A percentile compares a stretch with the other conserved stretches of the same genome.
Conservation (phyloP, 2,888 invertebrate species). For the Tortricodes alternella region DNA sequence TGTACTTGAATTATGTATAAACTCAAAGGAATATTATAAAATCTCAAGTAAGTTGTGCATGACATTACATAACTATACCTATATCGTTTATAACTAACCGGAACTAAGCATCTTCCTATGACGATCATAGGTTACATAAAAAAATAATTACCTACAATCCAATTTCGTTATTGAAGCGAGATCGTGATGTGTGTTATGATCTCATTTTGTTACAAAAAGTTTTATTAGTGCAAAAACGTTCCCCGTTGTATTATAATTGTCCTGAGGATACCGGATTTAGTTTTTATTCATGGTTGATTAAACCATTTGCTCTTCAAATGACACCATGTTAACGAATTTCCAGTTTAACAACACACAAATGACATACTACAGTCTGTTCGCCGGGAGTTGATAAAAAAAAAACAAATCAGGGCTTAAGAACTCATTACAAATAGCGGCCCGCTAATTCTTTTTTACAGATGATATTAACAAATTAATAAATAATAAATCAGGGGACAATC, state of each 20-base stretch:
- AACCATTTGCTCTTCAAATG: slow-evolving; percentile 42
- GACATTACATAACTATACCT: not conserved
- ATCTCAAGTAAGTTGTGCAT: not conserved
- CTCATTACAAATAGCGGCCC: too few species aligned
- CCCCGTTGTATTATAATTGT: slow-evolving; percentile 44
- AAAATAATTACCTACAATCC: slow-evolving; percentile 36
- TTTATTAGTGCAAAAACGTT: slow-evolving; percentile 63
- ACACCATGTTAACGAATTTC: not conserved
- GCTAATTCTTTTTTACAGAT: too few species aligned
- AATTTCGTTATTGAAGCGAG: slow-evolving; percentile 39
- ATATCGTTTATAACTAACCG: not conserved
- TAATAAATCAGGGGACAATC: too few species aligned
- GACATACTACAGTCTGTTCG: too few species aligned
- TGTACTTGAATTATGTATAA: not conserved
- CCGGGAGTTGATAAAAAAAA: too few species aligned
- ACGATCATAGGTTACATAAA: slow-evolving; percentile 29
- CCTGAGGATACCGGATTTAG: slow-evolving; percentile 60
- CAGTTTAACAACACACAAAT: not conserved
- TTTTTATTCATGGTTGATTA: slow-evolving; percentile 51
- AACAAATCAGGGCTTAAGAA: too few species aligned
- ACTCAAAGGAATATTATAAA: not conserved
- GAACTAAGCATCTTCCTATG: slow-evolving; percentile 15
- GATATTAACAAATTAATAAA: too few species aligned
- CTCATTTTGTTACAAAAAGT: slow-evolving; percentile 63
- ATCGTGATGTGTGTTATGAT: slow-evolving; percentile 45